phyloP scores from a whole-genome alignment of 1,140 invertebrate genomes.

The Scaptomyza montana region DNA sequence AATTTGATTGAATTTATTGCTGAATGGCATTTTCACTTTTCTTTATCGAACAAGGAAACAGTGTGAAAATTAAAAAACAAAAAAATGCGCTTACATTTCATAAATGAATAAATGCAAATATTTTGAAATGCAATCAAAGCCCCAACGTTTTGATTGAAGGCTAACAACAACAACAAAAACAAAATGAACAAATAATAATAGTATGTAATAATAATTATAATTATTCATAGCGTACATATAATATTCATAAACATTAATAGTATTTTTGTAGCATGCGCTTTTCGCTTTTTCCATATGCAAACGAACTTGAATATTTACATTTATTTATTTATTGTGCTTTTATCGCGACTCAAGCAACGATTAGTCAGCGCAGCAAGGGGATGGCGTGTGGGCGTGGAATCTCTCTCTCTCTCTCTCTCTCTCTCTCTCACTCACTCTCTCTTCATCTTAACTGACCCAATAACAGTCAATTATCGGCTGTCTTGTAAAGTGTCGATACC shows the following conservation, averaged over 20 bases:
- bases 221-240: no score
- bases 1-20: no score
- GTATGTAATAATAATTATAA: slow-evolving; percentile 20
- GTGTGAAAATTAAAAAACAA: no score
- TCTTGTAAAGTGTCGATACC: slow-evolving; percentile 52
- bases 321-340: slow-evolving; percentile 45
- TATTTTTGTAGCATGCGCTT: slow-evolving; percentile 13
- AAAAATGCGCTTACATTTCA: no score
- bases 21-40: slow-evolving; percentile 12
- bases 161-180: slow-evolving; percentile 7
- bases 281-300: slow-evolving; percentile 40
- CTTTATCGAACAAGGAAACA: slow-evolving; percentile 51
- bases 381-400: slow-evolving; percentile 23
- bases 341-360: slow-evolving; percentile 8
- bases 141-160: slow-evolving; percentile 20
- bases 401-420: no score
- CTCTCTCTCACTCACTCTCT: no score
- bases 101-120: no score
- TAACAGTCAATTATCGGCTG: slow-evolving; percentile 71
- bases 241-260: no score
- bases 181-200: slow-evolving; percentile 5
- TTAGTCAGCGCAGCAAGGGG: background rate
- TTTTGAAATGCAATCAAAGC: slow-evolving; percentile 21
- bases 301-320: slow-evolving; percentile 45
- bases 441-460: slow-evolving; percentile 39